Evolutionary conservation across 2,113 vertebrate species (phyloP), one percentile per base, ranked within the genome.

Genomic region (Aptenodytes forsteri): DNA sequence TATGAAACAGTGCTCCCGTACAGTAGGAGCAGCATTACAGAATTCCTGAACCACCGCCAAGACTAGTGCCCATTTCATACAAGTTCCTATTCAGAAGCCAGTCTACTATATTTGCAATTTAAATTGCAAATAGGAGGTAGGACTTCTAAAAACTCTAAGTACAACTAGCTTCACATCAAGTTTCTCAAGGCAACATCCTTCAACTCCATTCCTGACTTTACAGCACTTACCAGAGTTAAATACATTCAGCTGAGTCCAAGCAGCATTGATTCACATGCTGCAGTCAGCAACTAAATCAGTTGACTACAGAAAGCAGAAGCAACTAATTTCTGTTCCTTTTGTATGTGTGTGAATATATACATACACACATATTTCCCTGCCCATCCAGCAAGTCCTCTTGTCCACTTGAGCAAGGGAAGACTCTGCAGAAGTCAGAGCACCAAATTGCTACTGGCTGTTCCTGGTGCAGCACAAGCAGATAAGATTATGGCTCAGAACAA

Each of bases 1-100:
- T 85, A 81, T 91, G 78, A 96, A 95, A 87, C 67, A 58, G 78
- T 88, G 73, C 21, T 95, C 84, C 52, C 95, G 84, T 93, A 96
- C 70, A 95, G 84, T n/a, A 90, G 62, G 21, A 94, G 56, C 66
- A 64, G 54, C 84, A 62, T 81, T 90, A 96, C 65, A 87, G 65
- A 87, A 90, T 95, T 92, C 87, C 94, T 95, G 96, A 94, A 65
- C 40, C 52, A 87, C n/a, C 3, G 82, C 91, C 95, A 97, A 90
- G 71, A 64, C 44, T 13, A 78, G 59, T 69, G 58, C 59, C 81
- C 84, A 76, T 90, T 96, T 96, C 88, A 96, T 67, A 93, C 46
- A 95, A 91, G 89, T 86, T 94, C 27, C 84, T 95, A 83, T 95
- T 97, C 89, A 94, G 75, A 96, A 92, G 64, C 18, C 58, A 62